Evolutionary conservation across 2,888 invertebrate species (phyloP), one percentile per base, ranked within the genome.

Genomic region (Athalia circularis): DNA sequence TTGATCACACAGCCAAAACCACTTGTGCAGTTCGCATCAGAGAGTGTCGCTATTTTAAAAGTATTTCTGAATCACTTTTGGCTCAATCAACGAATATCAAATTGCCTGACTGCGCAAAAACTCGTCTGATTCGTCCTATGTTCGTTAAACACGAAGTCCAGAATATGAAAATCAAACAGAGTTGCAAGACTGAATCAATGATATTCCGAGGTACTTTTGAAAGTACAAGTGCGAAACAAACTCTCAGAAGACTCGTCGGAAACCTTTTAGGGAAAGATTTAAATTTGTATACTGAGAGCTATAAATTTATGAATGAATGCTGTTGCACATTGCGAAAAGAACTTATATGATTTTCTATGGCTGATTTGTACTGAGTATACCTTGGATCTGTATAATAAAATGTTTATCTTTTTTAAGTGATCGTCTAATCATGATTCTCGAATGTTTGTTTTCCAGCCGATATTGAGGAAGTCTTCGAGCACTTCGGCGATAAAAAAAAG

Each of bases 401-500:
- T 57, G 61, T 72, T 50, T 67, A 43, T 11, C 45, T 61, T 61
- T 59, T 76, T 54, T n/a, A 11, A 57, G 62, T 15, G 8, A 62
- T 59, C 9, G 57, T 67, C 47, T 50, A 52, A 47, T 43, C 68
- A 68, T 43, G 4, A 72, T 48, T 67, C 13, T 65, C 62, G n/a
- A 59, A 43, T 78, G 29, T 77, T 64, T 68, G 77, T 76, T 78
- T 85, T 85, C 77, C 80, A 88, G 88, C 88, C 88, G 43, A 81
- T 84, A 52, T 80, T 85, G 54, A 84, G 74, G 65, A 87, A 86
- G 70, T 84, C 85, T 0, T 77, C 79, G 6, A 86, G 84, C 57
- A 80, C 83, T 52, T 80, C 83, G 9, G 84, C 81, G 48, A 79
- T 86, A n/a, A 87, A 80, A 68, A 86, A 79, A 59, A 87, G 86